Evolutionary conservation across 2,113 vertebrate species (phyloP), one percentile per base, ranked within the genome.

Genomic region (Corythornis madagascariensis): DNA sequence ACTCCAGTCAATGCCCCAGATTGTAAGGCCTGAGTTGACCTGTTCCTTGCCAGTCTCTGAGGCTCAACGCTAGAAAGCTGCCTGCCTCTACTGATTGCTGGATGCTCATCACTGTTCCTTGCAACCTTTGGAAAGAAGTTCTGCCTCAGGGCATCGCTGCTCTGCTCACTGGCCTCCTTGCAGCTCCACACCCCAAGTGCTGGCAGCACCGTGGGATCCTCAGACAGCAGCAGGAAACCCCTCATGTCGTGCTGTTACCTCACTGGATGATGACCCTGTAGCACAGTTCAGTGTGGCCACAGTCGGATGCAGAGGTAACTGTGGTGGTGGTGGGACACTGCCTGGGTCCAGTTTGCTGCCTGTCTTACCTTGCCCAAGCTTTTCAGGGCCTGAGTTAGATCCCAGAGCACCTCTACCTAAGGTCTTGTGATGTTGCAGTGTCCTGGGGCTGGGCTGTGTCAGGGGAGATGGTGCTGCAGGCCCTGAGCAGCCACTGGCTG

Each of bases 221-320:
- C 3, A 3, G 35, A 29, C 72, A 88, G 72, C 83, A 88, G 86
- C 57, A 84, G 77, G 38, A 91, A 11, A 48, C 25, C 43, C 53
- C 56, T 71, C 2, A 2, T 3, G 10, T 57, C 0, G 0, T 5
- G 7, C 35, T 52, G 61, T 81, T 86, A 52, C 73, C 65, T 86
- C 86, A 1, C 1, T 0, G 17, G 89, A 47, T 84, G 81, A 79
- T 73, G 89, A 79, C 74, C 45, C 31, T 7, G 15, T 31, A 55
- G 87, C 78, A 45, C 63, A 61, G 63, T n/a, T 73, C 82, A 73
- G 55, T 10, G 0, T 38, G 89, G 78, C 64, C 10, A 4, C 69
- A 18, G 73, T 48, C 4, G 10, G 82, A 76, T 25, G 47, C 10
- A 50, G 84, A 93, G 85, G 78, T 89, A 57, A 69, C 35, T 10